A percentile compares a stretch with the other conserved stretches of the same genome.
Evolutionary conservation across 64 coral and sea anemone genomes (phyloP).

Genomic region (Dendrophyllia cribrosa): DNA sequence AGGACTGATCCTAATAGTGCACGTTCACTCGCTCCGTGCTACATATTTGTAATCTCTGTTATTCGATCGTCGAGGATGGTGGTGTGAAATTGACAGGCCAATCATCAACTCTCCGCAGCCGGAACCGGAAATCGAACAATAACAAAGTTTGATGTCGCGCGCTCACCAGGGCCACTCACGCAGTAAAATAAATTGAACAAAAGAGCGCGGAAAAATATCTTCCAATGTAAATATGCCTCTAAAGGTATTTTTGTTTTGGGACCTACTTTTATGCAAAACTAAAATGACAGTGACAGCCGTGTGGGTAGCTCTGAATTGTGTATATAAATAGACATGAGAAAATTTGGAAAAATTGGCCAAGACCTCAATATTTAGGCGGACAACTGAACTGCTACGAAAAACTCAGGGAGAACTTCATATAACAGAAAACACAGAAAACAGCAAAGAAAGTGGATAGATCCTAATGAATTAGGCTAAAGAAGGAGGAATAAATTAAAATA

Average conservation of each 20-base stretch:
- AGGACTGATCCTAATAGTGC: not conserved
- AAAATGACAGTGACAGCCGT: not conserved
- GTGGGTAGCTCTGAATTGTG: no score
- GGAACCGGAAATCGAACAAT: constrained; percentile 47
- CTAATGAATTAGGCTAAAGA: no score
- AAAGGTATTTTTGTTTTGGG: not conserved
- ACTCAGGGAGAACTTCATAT: no score
- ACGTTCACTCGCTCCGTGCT: not conserved
- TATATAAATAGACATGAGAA: no score
- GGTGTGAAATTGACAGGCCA: constrained; percentile 22
- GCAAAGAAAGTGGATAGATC: no score
- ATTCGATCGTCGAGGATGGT: constrained; percentile 4
- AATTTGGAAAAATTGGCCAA: no score
- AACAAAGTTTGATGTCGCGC: not conserved
- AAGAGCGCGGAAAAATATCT: not conserved
- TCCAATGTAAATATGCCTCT: not conserved
- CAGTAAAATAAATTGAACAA: not conserved
- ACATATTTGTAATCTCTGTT: constrained; percentile 18
- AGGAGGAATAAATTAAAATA: no score
- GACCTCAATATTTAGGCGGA: no score
- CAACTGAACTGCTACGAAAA: no score
- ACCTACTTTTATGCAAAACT: not conserved
- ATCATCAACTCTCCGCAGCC: constrained; percentile 24
- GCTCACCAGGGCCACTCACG: not conserved
- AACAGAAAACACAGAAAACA: no score